Base-by-base conservation (phyloP, 2,113 vertebrate species). In the Collichthys lucidus region DNA sequence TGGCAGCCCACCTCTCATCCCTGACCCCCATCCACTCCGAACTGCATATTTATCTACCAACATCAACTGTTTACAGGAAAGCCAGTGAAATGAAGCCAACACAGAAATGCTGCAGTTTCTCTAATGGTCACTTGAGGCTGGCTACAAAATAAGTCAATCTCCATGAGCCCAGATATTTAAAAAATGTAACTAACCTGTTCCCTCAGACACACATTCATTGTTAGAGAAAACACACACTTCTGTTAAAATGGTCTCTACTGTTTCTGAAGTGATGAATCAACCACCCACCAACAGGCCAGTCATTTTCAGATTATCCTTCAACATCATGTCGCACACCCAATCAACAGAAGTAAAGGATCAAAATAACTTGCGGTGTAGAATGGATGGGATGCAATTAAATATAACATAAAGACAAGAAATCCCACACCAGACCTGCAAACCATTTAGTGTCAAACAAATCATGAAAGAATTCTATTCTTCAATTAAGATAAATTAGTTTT, bases 401-500 rank as follows among this genome's bases (percentile, higher is more conserved):
- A 55, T 59, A 17, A 55, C 3, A 26, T n/a, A 53, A 7, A 14
- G 14, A 16, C 26, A 56, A 5, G 56, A 44, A n/a, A 53, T 42
- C 24, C 3, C 4, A 19, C 11, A 53, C 16, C 40, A 59, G 22
- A 29, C 52, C 20, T 68, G 2, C 52, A 50, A 31, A 47, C 15
- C 29, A 29, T 52, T 56, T 42, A 22, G 40, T 52, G 42, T 62
- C n/a, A 31, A 61, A 60, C 15, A 29, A 26, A 78, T 46, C 35
- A 80, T 1, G 2, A 50, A 16, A 22, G n/a, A 77, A 81, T 79
- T 79, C 5, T 2, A 49, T 50, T 73, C 70, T 74, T 77, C 56
- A 86, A 86, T 85, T 79, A 79, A 79, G 83, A 87, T 69, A 65
- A 88, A 90, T 91, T 35, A 78, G 74, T 19, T 42, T 31, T 40